phyloP scores from a whole-genome alignment of 64 coral and sea anemone genomes.

The Stichodactyla helianthus region DNA sequence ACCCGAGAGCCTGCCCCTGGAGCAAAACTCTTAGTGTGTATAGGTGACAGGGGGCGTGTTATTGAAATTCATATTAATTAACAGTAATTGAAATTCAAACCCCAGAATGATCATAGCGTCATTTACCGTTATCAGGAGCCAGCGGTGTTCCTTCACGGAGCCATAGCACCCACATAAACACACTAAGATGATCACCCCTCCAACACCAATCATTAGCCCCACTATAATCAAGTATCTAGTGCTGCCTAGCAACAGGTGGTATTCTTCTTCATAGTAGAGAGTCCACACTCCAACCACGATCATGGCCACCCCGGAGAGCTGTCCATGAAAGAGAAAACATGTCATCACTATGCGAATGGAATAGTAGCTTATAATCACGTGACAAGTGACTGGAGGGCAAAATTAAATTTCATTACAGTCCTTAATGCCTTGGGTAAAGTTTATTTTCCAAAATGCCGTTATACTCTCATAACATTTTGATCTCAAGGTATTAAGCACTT shows the following conservation, averaged over 20 bases:
- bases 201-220: conserved; percentile 78
- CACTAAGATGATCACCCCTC: conserved; percentile 57
- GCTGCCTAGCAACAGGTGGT: conserved; percentile 63
- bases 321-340: background rate
- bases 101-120: background rate
- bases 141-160: conserved; percentile 69
- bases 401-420: no score
- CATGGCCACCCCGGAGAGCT: conserved; percentile 63
- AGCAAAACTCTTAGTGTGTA: no score
- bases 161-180: conserved; percentile 82
- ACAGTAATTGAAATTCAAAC: no score
- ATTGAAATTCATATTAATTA: no score
- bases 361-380: background rate
- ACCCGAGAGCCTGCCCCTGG: no score
- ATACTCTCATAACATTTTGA: no score
- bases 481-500: no score
- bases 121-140: conserved; percentile 64
- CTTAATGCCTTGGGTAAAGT: no score
- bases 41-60: no score
- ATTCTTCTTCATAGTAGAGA: conserved; percentile 56
- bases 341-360: background rate
- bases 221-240: conserved; percentile 77
- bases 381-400: no score
- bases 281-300: conserved; percentile 73
- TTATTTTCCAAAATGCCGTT: no score